A percentile compares a stretch with the other conserved stretches of the same genome.
These are phyloP conservation scores for Eclectus roratus DNA, from an alignment of 2,113 vertebrate genomes.

Conservation along the genomic window DNA sequence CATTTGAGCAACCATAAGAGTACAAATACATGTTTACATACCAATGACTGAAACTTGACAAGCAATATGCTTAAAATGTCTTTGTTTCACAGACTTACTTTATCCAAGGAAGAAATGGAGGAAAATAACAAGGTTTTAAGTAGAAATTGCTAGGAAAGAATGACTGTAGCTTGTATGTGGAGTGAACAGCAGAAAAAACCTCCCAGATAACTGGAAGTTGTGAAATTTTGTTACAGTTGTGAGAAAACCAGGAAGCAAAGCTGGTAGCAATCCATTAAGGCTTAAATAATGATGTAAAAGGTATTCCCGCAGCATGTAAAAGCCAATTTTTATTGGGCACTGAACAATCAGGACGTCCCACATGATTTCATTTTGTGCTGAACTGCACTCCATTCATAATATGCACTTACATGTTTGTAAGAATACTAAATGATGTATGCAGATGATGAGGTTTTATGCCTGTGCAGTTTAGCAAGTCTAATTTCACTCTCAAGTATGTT, in stretches of 20 bases:
- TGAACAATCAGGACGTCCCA: not conserved
- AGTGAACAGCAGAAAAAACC: not conserved
- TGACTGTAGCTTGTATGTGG: not conserved
- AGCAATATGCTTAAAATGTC: not conserved
- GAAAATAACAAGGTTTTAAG: not conserved
- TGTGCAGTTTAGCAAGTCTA: conserved; percentile 4
- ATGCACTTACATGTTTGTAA: not conserved
- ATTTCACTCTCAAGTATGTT: not conserved
- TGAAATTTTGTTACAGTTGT: not conserved
- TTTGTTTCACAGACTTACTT: not conserved
- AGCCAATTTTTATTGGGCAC: not conserved
- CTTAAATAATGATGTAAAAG: not conserved
- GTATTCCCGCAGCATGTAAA: not conserved
- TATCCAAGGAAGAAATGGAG: not conserved
- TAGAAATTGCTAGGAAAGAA: not conserved
- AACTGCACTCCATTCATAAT: not conserved
- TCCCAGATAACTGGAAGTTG: not conserved
- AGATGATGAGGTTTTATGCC: not conserved
- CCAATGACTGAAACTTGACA: not conserved
- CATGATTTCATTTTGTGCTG: not conserved
- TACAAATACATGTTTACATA: not conserved
- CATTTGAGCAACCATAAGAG: not conserved
- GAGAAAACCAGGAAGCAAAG: not conserved
- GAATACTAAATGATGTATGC: not conserved
- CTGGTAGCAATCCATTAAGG: not conserved